phyloP scores from a whole-genome alignment of 2,797 vertebrate species.

The Rhinoraja longicauda region DNA sequence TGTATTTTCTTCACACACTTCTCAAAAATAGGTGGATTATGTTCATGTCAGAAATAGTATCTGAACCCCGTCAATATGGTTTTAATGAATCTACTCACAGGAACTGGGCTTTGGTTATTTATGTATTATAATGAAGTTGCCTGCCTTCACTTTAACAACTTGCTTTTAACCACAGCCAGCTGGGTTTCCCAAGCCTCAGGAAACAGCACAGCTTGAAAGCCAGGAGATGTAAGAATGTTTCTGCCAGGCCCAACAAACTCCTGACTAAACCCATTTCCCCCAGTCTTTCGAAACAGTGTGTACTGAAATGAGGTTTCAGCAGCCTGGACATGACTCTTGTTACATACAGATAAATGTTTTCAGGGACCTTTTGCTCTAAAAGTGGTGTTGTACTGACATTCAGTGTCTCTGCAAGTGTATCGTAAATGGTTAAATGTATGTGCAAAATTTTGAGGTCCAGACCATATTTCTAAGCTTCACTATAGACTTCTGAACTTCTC shows the following conservation, averaged over 20 bases:
- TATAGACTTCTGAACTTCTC: background rate
- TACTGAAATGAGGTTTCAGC: background rate
- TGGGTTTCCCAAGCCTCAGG: too few relatives aligned
- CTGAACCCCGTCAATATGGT: too few relatives aligned
- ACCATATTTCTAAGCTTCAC: background rate
- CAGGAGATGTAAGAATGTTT: too few relatives aligned
- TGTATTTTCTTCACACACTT: background rate
- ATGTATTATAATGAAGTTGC: too few relatives aligned
- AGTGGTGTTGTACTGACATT: background rate
- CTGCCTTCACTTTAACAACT: too few relatives aligned
- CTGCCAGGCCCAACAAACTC: too few relatives aligned
- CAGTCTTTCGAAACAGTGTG: background rate
- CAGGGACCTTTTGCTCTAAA: background rate
- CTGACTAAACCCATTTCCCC: too few relatives aligned
- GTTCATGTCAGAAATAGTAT: too few relatives aligned
- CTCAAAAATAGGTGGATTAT: background rate
- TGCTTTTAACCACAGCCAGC: too few relatives aligned
- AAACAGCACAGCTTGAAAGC: too few relatives aligned
- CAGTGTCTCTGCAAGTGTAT: background rate
- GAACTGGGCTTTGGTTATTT: too few relatives aligned
- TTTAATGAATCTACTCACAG: too few relatives aligned
- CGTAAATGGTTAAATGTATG: background rate
- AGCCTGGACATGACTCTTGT: background rate
- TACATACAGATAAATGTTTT: background rate
- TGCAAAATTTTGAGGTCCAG: background rate